Base-by-base conservation (phyloP, 2,113 vertebrate species). In the Stegostoma tigrinum region DNA sequence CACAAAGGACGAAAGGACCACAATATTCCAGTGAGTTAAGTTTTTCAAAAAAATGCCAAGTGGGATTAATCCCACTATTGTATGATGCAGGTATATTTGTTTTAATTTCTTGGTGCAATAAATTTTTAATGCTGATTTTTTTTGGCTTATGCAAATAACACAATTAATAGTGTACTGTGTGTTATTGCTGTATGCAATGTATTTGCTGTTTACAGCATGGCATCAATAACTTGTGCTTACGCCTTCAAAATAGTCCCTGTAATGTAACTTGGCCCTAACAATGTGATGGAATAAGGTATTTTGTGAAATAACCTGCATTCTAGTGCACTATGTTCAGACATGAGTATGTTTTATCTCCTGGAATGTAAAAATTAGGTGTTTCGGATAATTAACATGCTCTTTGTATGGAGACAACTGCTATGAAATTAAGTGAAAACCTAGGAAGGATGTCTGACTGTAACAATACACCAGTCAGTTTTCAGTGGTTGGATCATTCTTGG, bases 1-100 rank as follows among this genome's bases (percentile, higher is more conserved):
- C 99, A 99, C 96, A 99, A 99, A 97, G 99, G 98, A 98, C 98
- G 98, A 97, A 99, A 99, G 97, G 99, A 99, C 97, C 99, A 99
- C 97, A 99, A 98, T 97, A 98, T 99, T 98, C 98, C 99, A 97
- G 99, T 99, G 97, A 99, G 99, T 99, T 96, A 48, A n/a, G 38
- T 91, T 38, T 38, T 61, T n/a, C 55, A 30, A 19, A 66, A 48
- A 64, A 24, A 72, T 27, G 42, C 72, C 2, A 14, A 72, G 6
- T 45, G 67, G 64, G 12, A 70, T 48, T 72, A 45, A 72, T 48
- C 67, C 67, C 67, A 30, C 27, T 6, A 27, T 52, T 48, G 42
- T 4, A 34, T 19, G 48, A 52, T 61, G 17, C 15, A 52, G 68
- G 38, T 72, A 95, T 34, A 45, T 19, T 72, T 70, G 68, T 48